Evolutionary conservation across 2,113 vertebrate species (phyloP), one percentile per base, ranked within the genome.

Genomic region (Pelobates fuscus): DNA sequence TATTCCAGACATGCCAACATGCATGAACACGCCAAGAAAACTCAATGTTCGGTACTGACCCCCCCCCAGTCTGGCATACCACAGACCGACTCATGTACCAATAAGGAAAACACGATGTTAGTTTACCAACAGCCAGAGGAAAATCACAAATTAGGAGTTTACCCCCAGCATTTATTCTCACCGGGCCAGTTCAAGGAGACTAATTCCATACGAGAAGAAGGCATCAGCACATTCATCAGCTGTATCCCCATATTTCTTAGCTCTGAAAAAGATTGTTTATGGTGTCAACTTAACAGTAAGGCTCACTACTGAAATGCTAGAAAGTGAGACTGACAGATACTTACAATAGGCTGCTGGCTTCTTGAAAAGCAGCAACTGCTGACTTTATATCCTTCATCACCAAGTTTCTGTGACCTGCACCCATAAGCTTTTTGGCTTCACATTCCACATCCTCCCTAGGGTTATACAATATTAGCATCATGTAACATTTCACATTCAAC

Each of bases 181-280:
- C 97, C 97, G 96, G 86, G 97, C 97, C 78, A 99, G 84, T 78
- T 99, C 97, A 82, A 99, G 82, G 43, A 99, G 91, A 52, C 95
- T 93, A 79, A 97, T 98, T 77, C 97, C 97, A 90, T 96, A 99
- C 11, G 95, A 91, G 88, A 96, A 98, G 81, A 95, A 94, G 30
- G 95, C 96, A 89, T 99, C 97, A 0, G 94, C 97, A 88, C 97
- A 99, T 78, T 99, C 94, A 81, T 97, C 90, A 12, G 96, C 96
- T 20, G 95, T 98, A 76, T 99, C 97, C 1, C 97, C 97, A 0
- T 96, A 98, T 58, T 89, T 95, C 72, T 94, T 93, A 82, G 94
- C 97, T 84, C 97, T 99, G 78, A 11, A 83, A 84, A 84, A 57
- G 1, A 15, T 30, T 10, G 3, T 37, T 5, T 61, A 17, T 1